phyloP scores from a whole-genome alignment of 2,888 invertebrate species.

The Agrochola litura region DNA sequence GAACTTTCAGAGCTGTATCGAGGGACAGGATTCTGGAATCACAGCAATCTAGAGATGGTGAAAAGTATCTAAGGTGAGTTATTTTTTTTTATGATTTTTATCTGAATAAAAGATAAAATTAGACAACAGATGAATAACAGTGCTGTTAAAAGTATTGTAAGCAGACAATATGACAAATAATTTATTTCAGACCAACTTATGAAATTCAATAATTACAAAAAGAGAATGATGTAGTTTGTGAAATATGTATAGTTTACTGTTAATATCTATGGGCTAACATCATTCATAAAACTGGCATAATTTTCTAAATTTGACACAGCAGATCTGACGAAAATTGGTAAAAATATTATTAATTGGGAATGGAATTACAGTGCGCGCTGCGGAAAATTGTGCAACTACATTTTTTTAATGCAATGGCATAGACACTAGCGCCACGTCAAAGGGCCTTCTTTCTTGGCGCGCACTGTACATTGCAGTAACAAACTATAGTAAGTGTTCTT shows the following conservation, averaged over 20 bases:
- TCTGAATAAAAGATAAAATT: background rate
- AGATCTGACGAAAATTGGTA: background rate
- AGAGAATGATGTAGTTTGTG: background rate
- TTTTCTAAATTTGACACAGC: background rate
- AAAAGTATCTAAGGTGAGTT: constrained; percentile 86
- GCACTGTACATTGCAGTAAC: background rate
- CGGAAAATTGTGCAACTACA: too few relatives aligned
- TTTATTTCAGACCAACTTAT: background rate
- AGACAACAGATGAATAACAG: background rate
- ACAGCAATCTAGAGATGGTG: constrained; percentile 84
- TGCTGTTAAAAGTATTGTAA: background rate
- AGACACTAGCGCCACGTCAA: too few relatives aligned
- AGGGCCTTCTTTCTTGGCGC: too few relatives aligned
- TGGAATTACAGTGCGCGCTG: background rate
- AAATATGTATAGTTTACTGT: background rate
- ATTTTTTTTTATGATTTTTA: background rate
- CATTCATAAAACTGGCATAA: background rate
- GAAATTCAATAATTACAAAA: background rate
- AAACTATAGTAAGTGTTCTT: background rate
- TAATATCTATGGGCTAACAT: background rate
- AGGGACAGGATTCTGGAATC: constrained; percentile 86
- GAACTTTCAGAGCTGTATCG: constrained; percentile 86
- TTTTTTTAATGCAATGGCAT: too few relatives aligned
- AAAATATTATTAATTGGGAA: background rate
- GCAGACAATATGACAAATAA: background rate